A percentile compares a stretch with the other conserved stretches of the same genome.
Evolutionary conservation across 2,888 invertebrate species (phyloP).

Genomic region (Idaea straminata): DNA sequence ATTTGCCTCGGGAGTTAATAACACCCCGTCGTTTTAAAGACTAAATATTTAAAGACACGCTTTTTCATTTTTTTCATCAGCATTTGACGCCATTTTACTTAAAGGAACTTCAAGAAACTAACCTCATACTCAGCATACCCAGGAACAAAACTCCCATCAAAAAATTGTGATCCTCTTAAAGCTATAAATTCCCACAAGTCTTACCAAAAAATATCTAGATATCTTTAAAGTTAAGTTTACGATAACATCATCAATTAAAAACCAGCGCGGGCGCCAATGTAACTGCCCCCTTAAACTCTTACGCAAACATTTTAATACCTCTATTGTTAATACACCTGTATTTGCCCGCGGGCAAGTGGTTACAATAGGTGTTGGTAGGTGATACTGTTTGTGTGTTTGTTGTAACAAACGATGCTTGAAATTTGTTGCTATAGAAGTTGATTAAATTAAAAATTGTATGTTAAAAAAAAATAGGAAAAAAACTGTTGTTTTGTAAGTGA

Average conservation of each 20-base stretch:
- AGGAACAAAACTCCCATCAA: too few species aligned
- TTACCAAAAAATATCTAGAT: background rate
- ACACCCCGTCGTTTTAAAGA: too few species aligned
- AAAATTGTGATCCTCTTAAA: background rate
- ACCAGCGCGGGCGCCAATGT: slow-evolving; percentile 9
- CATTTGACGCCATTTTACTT: too few species aligned
- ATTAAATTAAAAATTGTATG: background rate
- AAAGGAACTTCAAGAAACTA: too few species aligned
- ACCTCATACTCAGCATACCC: too few species aligned
- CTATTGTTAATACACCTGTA: slow-evolving; percentile 55
- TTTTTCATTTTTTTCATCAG: too few species aligned
- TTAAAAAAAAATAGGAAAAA: background rate
- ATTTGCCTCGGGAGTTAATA: too few species aligned
- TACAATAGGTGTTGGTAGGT: slow-evolving; percentile 41
- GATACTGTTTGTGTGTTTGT: slow-evolving; percentile 6
- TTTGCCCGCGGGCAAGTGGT: slow-evolving; percentile 53
- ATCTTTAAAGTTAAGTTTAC: slow-evolving; percentile 15
- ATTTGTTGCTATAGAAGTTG: background rate
- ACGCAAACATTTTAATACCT: slow-evolving; percentile 24
- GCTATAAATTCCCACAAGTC: background rate
- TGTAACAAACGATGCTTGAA: slow-evolving; percentile 2
- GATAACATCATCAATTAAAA: slow-evolving; percentile 14
- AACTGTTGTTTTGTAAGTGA: too few species aligned
- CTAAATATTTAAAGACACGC: too few species aligned
- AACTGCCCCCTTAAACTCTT: slow-evolving; percentile 12